These are phyloP conservation scores for Patiria pectinifera DNA, from an alignment of 53 echinoderm and acorn worm species.

Conservation along the genomic window DNA sequence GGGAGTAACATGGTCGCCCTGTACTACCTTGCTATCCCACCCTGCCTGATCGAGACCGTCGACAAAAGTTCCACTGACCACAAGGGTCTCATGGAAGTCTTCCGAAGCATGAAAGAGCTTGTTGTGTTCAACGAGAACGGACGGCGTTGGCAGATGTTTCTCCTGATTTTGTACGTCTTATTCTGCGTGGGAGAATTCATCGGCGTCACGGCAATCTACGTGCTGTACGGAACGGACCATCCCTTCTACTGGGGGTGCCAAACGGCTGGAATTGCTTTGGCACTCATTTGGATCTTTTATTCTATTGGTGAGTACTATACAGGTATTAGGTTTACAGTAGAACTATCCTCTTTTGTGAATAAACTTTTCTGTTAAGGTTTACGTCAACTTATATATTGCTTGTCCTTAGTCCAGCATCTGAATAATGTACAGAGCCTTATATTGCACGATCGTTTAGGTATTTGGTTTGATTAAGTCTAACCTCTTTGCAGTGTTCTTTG, in stretches of 20 bases:
- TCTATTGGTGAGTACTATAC: not conserved
- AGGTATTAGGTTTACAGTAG: not conserved
- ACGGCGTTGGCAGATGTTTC: constrained; percentile 21
- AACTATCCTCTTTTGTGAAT: too few relatives aligned
- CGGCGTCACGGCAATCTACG: constrained; percentile 2
- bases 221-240: constrained; percentile 54
- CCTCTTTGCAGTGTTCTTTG: too few relatives aligned
- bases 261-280: constrained; percentile 46
- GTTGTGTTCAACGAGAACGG: constrained; percentile 2
- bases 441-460: too few relatives aligned
- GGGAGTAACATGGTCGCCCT: not conserved
- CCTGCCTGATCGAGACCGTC: constrained; percentile 59
- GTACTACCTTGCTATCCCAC: constrained; percentile 46
- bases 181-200: not conserved
- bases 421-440: too few relatives aligned
- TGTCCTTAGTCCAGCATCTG: too few relatives aligned
- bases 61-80: not conserved
- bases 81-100: not conserved
- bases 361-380: too few relatives aligned
- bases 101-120: not conserved
- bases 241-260: constrained; percentile 65
- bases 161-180: constrained; percentile 38
- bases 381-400: too few relatives aligned
- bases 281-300: not conserved
- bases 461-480: too few relatives aligned